These are phyloP conservation scores for Cistogaster globosa DNA, from an alignment of 2,888 invertebrate species.

Conservation along the genomic window DNA sequence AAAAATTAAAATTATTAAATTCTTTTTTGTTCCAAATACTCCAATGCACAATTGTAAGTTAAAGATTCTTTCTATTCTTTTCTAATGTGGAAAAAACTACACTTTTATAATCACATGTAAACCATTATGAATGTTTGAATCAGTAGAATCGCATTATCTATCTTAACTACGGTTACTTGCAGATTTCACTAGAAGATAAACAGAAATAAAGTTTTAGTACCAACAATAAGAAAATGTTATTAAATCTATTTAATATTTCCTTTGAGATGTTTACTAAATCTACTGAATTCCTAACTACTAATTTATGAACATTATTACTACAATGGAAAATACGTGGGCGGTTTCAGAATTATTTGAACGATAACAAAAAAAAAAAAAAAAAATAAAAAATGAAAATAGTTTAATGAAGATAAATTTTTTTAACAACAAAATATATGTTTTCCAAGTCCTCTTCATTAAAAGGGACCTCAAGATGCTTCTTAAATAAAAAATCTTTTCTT, in stretches of 20 bases:
- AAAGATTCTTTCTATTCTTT: not conserved
- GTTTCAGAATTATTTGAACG: not conserved
- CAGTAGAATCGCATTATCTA: not conserved
- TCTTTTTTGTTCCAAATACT: slow-evolving; percentile 14
- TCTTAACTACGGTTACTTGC: not conserved
- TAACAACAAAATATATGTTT: too few relatives aligned
- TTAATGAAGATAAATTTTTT: too few relatives aligned
- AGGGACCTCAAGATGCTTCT: too few relatives aligned
- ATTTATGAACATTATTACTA: not conserved
- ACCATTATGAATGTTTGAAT: slow-evolving; percentile 50
- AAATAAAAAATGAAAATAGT: too few relatives aligned
- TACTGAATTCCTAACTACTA: slow-evolving; percentile 22
- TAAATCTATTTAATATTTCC: slow-evolving; percentile 68
- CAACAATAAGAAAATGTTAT: slow-evolving; percentile 45
- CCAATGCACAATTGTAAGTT: slow-evolving; percentile 4
- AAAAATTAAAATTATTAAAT: slow-evolving; percentile 26
- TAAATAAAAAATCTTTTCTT: too few relatives aligned
- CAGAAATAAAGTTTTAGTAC: not conserved
- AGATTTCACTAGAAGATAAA: not conserved
- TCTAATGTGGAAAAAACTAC: not conserved
- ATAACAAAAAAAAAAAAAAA: too few relatives aligned
- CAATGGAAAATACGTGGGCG: not conserved
- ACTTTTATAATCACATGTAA: slow-evolving; percentile 61
- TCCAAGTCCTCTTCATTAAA: too few relatives aligned
- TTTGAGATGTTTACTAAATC: slow-evolving; percentile 54